Base-by-base conservation (phyloP, 2,888 invertebrate species). In the Poecilobothrus nobilitatus region DNA sequence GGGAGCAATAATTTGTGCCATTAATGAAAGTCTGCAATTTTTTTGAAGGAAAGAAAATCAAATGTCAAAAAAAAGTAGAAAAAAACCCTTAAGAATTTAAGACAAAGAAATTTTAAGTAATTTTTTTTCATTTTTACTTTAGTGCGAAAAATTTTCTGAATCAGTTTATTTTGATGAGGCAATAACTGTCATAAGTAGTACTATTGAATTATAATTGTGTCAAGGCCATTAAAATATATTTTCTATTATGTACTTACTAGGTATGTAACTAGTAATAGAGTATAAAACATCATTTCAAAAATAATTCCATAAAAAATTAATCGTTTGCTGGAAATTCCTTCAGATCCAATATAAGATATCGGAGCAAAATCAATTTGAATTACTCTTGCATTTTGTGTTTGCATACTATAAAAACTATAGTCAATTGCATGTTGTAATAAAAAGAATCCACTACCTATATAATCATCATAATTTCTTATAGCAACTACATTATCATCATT, bases 391-490 rank as follows among this genome's bases (percentile, higher is more conserved):
- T 72, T 68, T 5, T 71, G 67, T 0, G 71, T 69, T 63, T 71
- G 71, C 37, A 73, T 74, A 70, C 83, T 79, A 64, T 88, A 81
- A 74, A 83, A 89, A 33, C 84, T 83, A 1, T 82, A 82, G 75
- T 89, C 88, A 53, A 89, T 78, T 0, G 86, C 84, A 80, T 85
- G 82, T 76, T 89, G 88, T 0, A 89, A 73, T 0, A 82, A 79
- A 73, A 88, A 79, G 74, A 88, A 88, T 0, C 79, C 76, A 78
- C 83, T 84, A 71, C 74, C 77, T 71, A 81, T 79, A 75, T 84
- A 84, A 63, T 78, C 79, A 70, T 82, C 79, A 20, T 80, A 78
- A 70, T 78, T 83, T 71, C 77, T 77, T 27, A 76, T 75, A 37
- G 77, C 75, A 73, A 77, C 77, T 0, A 76, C 72, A 70, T 78